Conservation (phyloP, 2,888 invertebrate genomes). For the Caenorhabditis macrosperma region DNA sequence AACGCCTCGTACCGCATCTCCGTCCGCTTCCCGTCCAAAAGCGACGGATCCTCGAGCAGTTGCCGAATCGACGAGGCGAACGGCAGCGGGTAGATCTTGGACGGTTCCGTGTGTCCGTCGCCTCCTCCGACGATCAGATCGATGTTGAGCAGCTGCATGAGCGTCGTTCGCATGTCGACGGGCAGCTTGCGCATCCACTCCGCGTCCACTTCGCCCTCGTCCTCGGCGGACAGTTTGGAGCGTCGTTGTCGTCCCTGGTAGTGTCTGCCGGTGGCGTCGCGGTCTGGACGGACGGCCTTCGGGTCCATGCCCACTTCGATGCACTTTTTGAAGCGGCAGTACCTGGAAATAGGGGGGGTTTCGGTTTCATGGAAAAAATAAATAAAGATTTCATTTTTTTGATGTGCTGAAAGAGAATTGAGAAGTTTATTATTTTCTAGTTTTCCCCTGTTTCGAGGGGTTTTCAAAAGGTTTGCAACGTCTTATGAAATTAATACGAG, state of each 20-base stretch:
- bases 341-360: no score
- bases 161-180: conserved; percentile 78
- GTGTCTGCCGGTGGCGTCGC: conserved; percentile 78
- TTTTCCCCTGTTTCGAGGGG: no score
- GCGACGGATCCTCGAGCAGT: conserved; percentile 75
- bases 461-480: no score
- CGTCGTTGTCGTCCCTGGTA: conserved; percentile 68
- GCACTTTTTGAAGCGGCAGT: conserved; percentile 79
- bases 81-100: conserved; percentile 74
- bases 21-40: conserved; percentile 78
- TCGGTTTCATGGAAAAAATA: no score
- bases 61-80: conserved; percentile 69
- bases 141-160: conserved; percentile 79
- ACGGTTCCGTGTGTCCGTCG: conserved; percentile 65
- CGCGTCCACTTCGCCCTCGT: conserved; percentile 70
- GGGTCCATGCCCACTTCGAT: conserved; percentile 80
- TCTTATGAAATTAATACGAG: no score
- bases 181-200: conserved; percentile 79
- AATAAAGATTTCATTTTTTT: no score
- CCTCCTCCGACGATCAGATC: conserved; percentile 75
- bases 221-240: conserved; percentile 63
- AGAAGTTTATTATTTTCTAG: no score
- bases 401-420: no score
- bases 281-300: conserved; percentile 79
- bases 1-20: conserved; percentile 79